These are phyloP conservation scores for Phocoena phocoena DNA, from an alignment of 2,113 vertebrate species.

Conservation along the genomic window DNA sequence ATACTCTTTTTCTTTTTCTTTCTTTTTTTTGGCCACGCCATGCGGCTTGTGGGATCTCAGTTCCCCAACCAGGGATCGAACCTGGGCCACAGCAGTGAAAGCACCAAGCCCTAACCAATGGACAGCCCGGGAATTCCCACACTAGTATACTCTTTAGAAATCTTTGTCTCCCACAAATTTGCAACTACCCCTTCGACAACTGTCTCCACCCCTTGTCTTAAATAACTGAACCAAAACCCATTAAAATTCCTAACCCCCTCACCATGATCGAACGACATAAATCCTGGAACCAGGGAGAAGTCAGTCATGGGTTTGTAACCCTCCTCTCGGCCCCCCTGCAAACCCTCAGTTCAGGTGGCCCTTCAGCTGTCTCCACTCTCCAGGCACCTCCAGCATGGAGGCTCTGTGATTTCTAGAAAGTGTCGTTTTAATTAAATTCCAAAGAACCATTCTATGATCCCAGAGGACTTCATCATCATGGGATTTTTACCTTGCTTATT, in stretches of 20 bases:
- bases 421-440: conserved; percentile 65
- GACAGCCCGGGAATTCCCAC: neutral
- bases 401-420: neutral
- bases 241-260: neutral
- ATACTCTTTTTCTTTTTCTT: too few species aligned
- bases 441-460: neutral
- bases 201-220: neutral
- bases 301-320: neutral
- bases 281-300: neutral
- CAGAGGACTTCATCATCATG: neutral
- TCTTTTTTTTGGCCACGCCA: neutral
- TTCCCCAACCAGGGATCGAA: neutral
- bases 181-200: neutral
- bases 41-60: neutral
- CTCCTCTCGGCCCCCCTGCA: neutral
- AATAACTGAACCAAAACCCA: conserved; percentile 11
- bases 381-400: neutral
- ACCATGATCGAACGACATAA: neutral
- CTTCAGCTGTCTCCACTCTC: neutral
- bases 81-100: neutral
- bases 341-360: neutral
- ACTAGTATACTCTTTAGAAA: neutral
- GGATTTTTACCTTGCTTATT: conserved; percentile 46
- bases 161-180: neutral
- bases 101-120: neutral